Conservation (phyloP, 2,888 invertebrate species). For the Crossocerus cetratus region DNA sequence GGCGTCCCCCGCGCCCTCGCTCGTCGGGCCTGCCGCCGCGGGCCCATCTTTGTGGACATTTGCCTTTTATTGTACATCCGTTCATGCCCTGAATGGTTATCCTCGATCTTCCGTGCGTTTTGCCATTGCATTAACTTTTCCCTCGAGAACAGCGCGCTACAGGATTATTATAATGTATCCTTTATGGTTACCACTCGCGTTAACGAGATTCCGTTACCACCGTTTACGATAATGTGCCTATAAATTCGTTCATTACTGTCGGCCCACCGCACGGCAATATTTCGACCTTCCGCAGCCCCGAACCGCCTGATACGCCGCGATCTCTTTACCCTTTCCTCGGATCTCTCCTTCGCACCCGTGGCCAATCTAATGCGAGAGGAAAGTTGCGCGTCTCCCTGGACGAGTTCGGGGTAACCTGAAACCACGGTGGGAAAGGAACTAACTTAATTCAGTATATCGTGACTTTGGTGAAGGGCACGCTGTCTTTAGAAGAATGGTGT, state of each 20-base stretch:
- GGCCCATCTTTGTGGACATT: conserved; percentile 33
- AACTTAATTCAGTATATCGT: too few relatives aligned
- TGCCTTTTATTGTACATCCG: conserved; percentile 44
- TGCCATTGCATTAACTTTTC: conserved; percentile 26
- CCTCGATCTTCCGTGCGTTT: conserved; percentile 34
- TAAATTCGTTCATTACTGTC: conserved; percentile 32
- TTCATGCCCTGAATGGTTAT: conserved; percentile 44
- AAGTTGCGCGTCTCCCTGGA: too few relatives aligned
- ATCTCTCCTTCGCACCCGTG: too few relatives aligned
- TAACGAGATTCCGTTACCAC: conserved; percentile 32
- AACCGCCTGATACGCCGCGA: background rate
- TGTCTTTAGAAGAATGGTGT: too few relatives aligned
- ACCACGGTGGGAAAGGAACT: too few relatives aligned
- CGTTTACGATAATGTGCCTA: conserved; percentile 27
- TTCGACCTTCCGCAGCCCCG: background rate
- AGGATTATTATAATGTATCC: conserved; percentile 41
- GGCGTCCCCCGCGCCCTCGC: background rate
- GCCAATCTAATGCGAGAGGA: too few relatives aligned
- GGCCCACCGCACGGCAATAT: background rate
- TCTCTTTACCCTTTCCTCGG: background rate
- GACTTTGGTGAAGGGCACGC: too few relatives aligned
- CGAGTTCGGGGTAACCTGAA: too few relatives aligned
- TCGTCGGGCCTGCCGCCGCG: conserved; percentile 11
- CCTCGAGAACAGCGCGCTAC: background rate
- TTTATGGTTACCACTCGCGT: conserved; percentile 26